Percentiles rank a stretch among this genome's conserved stretches.
Evolutionary conservation across 2,113 vertebrate genomes (phyloP).

Genomic region (Irena cyanogastra): DNA sequence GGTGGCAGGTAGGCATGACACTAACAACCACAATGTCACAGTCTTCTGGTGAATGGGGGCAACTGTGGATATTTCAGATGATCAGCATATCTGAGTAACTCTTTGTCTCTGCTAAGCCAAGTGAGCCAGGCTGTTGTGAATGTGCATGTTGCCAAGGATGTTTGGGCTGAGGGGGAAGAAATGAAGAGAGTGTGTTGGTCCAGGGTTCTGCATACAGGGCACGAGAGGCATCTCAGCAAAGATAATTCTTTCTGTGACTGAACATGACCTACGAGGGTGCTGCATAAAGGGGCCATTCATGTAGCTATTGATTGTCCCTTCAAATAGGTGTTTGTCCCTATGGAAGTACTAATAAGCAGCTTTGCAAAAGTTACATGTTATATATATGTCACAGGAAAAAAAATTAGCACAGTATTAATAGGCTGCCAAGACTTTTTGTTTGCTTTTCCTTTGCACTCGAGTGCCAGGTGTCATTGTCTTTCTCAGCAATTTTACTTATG

Average conservation of each 20-base stretch:
- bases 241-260: neutral
- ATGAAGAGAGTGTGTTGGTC: neutral
- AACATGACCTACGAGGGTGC: neutral
- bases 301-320: neutral
- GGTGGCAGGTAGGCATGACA: neutral
- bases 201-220: neutral
- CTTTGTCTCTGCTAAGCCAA: neutral
- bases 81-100: rapidly evolving
- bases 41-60: rapidly evolving
- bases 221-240: neutral
- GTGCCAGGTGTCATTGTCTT: neutral
- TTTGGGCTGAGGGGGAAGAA: neutral
- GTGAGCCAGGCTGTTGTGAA: neutral
- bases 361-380: neutral
- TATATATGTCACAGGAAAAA: neutral
- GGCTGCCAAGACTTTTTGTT: neutral
- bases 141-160: neutral
- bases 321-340: neutral
- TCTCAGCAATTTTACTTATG: neutral
- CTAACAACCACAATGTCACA: neutral
- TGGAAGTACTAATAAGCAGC: neutral
- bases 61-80: neutral
- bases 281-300: neutral
- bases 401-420: neutral
- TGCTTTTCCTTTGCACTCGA: neutral